Evolutionary conservation across 2,797 vertebrate genomes (phyloP), one percentile per base, ranked within the genome.

Genomic region (Siniperca undulata): DNA sequence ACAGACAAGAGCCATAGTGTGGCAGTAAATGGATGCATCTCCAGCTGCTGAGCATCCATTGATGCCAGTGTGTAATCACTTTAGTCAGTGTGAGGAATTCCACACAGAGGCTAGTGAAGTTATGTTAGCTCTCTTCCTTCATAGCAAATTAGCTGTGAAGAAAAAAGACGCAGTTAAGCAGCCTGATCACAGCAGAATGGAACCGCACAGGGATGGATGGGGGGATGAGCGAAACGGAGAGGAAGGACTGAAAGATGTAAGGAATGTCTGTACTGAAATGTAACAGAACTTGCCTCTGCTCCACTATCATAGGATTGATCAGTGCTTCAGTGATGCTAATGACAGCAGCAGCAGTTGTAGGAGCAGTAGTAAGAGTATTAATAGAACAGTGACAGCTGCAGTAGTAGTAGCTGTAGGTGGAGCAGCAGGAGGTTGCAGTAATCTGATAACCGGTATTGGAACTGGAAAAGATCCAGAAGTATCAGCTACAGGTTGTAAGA

Each of bases 311-410:
- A 74, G 40, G 36, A 75, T 42, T 48, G 60, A 74, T 70, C 34
- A 53, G 13, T 16, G 52, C 12, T 36, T 52, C 27, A 67, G 53
- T 59, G 40, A 40, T 9, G 67, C 53, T 72, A 52, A 58, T 50
- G 48, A 55, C 53, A 60, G 64, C 60, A 48, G 67, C 24, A 44
- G 61, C 17, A 74, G 48, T 64, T 64, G 22, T 65, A 22, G 34
- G 46, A 50, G 42, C 36, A 69, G 56, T 67, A 70, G 74, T 81
- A 72, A 16, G 53, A 56, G 36, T 73, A 74, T 71, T 55, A 74
- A 71, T 77, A 80, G 66, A 84, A 17, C 38, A 53, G 38, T 55
- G 70, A 58, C 81, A 81, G 78, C 78, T 84, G 70, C 36, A 59
- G 70, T 66, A 55, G 69, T 44, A 70, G 78, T 59, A 50, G 55